Evolutionary conservation across 2,113 vertebrate genomes (phyloP).

Genomic region (Passerina amoena): DNA sequence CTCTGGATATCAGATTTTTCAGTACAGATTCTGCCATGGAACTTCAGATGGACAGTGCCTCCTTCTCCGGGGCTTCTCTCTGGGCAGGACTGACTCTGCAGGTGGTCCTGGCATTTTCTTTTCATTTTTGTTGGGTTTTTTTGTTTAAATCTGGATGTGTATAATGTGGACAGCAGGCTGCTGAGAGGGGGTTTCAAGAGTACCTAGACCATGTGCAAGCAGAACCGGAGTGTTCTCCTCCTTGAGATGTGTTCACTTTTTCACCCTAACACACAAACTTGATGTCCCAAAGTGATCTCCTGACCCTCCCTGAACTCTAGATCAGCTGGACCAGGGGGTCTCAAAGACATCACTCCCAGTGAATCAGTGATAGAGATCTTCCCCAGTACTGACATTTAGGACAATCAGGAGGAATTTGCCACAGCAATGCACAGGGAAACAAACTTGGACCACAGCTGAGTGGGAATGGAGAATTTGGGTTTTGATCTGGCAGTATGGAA

Average conservation of each 20-base stretch:
- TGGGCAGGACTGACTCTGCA: not conserved
- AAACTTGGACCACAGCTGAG: not conserved
- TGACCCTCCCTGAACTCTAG: not conserved
- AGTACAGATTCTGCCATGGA: not conserved
- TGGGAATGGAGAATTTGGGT: not conserved
- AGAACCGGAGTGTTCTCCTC: not conserved
- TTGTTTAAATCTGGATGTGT: not conserved
- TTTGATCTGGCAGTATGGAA: not conserved
- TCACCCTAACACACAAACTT: not conserved
- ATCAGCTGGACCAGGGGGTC: not conserved
- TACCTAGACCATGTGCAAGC: not conserved
- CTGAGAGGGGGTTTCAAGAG: not conserved
- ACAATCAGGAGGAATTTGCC: not conserved
- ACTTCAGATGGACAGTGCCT: not conserved
- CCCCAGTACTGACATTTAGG: not conserved
- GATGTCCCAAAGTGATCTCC: not conserved
- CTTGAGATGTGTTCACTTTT: not conserved
- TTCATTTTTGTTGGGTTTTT: not conserved
- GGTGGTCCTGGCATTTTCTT: not conserved
- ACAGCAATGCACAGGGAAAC: not conserved
- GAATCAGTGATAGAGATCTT: not conserved
- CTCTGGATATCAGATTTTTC: not conserved
- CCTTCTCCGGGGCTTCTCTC: not conserved
- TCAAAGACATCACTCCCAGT: not conserved
- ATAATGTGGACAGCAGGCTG: rapidly evolving